Evolutionary conservation across 2,797 vertebrate genomes (phyloP).

Genomic region (Coregonus ussuriensis): DNA sequence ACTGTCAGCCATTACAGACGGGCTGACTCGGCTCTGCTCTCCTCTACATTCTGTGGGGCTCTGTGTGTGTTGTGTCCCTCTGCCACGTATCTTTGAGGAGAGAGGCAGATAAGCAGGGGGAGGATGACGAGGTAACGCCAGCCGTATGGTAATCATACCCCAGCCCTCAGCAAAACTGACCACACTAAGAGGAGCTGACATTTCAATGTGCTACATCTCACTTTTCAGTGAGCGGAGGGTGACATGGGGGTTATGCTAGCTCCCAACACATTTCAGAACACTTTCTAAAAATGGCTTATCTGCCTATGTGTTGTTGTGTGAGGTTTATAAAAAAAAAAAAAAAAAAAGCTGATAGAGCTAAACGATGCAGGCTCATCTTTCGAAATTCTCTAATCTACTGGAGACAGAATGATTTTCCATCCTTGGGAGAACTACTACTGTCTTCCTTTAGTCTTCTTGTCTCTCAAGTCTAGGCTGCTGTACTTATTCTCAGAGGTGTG

Average conservation of each 20-base stretch:
- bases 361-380: neutral
- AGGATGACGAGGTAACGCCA: neutral
- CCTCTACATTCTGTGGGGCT: neutral
- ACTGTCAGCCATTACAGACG: neutral
- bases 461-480: slow-evolving; percentile 18
- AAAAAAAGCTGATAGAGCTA: neutral
- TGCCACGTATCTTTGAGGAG: slow-evolving; percentile 5
- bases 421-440: slow-evolving; percentile 18
- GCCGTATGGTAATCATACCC: slow-evolving; percentile 31
- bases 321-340: neutral
- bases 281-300: neutral
- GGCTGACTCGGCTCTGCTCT: neutral
- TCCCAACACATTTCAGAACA: neutral
- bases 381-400: neutral
- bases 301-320: neutral
- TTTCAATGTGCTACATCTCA: slow-evolving; percentile 36
- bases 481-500: slow-evolving; percentile 72
- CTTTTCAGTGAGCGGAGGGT: slow-evolving; percentile 19
- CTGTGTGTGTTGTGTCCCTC: neutral
- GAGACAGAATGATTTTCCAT: neutral
- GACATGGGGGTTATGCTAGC: slow-evolving; percentile 13
- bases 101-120: slow-evolving; percentile 1
- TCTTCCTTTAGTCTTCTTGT: slow-evolving; percentile 18
- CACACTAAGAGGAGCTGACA: slow-evolving; percentile 41
- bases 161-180: slow-evolving; percentile 16